A percentile compares a stretch with the other conserved stretches of the same genome.
phyloP scores from a whole-genome alignment of 2,113 vertebrate species.

The Lichenostomus cassidix region DNA sequence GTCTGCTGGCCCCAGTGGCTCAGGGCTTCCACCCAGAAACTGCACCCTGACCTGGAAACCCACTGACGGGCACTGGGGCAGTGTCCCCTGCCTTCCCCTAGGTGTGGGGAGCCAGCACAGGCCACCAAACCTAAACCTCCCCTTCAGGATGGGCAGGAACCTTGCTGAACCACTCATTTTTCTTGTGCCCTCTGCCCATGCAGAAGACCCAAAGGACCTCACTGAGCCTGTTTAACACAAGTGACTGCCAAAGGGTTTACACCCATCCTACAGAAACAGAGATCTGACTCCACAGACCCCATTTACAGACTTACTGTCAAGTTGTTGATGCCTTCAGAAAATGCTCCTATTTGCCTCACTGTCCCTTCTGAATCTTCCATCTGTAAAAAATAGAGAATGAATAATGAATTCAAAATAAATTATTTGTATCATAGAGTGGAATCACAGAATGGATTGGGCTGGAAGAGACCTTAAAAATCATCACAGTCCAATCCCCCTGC shows the following conservation, averaged over 20 bases:
- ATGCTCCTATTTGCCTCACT: constrained; percentile 94
- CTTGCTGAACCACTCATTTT: not conserved
- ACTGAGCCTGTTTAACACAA: too few species aligned
- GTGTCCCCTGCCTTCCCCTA: rapidly evolving
- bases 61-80: rapidly evolving
- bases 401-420: not conserved
- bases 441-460: not conserved
- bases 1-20: not conserved
- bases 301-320: constrained; percentile 83
- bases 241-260: not conserved
- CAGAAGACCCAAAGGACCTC: not conserved
- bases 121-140: not conserved
- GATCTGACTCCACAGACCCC: not conserved
- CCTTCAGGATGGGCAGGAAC: not conserved
- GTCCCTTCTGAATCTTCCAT: constrained; percentile 99
- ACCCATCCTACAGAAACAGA: not conserved
- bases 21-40: not conserved
- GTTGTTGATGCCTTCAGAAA: constrained; percentile 98
- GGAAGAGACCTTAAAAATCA: not conserved
- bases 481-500: rapidly evolving
- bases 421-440: not conserved
- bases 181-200: not conserved
- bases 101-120: not conserved
- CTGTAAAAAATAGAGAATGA: constrained; percentile 62
- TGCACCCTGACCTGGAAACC: rapidly evolving